Base-by-base conservation (phyloP, 2,888 invertebrate species). In the Meiosimyza platycephala region DNA sequence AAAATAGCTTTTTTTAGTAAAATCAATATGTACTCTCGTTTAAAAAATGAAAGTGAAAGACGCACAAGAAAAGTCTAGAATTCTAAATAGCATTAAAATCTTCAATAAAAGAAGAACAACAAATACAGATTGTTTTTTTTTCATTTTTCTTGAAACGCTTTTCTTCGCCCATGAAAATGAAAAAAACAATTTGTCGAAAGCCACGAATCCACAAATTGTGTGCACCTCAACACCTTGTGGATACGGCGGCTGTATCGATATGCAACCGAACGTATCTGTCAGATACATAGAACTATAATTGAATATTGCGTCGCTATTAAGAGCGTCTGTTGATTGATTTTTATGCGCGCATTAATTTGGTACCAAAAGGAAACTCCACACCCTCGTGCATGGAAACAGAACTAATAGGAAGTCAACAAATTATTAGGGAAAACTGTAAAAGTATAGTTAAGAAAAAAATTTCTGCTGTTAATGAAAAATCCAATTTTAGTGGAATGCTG, bases 201-300 rank as follows among this genome's bases (percentile, higher is more conserved):
- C 47, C 50, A 60, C 59, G 55, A 72, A 71, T 74, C 60, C 62
- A 69, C 66, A 71, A 73, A 74, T 73, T 72, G 62, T n/a, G 18
- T 69, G 54, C 73, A 52, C 71, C 52, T 70, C 72, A 48, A 69
- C 72, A 69, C 59, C 72, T 59, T 62, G 54, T 52, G 33, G 16
- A 52, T n/a, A 12, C 63, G 15, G 40, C 47, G 33, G 40, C n/a
- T 28, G 67, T n/a, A 51, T 64, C n/a, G 63, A 51, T 15, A 64
- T 64, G 48, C 60, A n/a, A 33, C 50, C 13, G 40, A 40, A 51
- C 51, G 79, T 81, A 81, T 81, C 81, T 82, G 78, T 71, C 78
- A 79, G 82, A 81, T 82, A 76, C 80, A 80, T 51, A 11, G 28
- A 55, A 54, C 51, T 40, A 62, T 66, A 73, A 69, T 73, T 69